phyloP scores from a whole-genome alignment of 2,888 invertebrate species.

The Odiellus spinosus region DNA sequence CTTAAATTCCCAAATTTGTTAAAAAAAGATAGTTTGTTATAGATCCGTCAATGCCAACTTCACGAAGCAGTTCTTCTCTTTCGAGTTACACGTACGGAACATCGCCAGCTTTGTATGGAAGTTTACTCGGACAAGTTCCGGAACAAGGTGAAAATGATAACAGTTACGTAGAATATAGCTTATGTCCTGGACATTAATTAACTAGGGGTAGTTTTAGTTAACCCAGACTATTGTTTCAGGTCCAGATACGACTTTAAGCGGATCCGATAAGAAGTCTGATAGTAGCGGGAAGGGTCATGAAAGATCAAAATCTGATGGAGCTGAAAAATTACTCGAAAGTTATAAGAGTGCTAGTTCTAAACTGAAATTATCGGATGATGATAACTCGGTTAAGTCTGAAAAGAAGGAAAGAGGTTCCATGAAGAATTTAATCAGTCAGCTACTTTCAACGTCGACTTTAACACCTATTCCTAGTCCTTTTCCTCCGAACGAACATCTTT shows the following conservation, averaged over 20 bases:
- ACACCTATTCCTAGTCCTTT: constrained; percentile 40
- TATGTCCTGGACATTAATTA: too few relatives aligned
- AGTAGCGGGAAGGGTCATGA: constrained; percentile 14
- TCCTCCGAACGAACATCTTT: constrained; percentile 49
- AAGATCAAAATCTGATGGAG: constrained; percentile 22
- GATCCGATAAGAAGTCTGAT: constrained; percentile 7
- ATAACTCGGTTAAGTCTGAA: constrained; percentile 15
- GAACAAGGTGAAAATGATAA: too few relatives aligned
- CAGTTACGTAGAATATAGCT: too few relatives aligned
- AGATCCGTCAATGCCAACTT: too few relatives aligned
- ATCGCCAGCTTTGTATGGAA: constrained; percentile 16
- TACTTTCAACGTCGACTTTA: constrained; percentile 42
- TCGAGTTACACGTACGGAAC: constrained; percentile 16
- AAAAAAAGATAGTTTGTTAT: too few relatives aligned
- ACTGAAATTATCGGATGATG: constrained; percentile 2
- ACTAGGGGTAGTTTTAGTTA: too few relatives aligned
- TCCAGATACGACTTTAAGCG: constrained; percentile 10
- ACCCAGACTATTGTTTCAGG: too few relatives aligned
- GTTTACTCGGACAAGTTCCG: not conserved
- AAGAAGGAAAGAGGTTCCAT: constrained; percentile 31
- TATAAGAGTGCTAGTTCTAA: not conserved
- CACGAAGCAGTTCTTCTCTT: too few relatives aligned
- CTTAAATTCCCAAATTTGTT: too few relatives aligned
- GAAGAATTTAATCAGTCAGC: constrained; percentile 49
- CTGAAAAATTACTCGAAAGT: constrained; percentile 9